These are phyloP conservation scores for Acleris sparsana DNA, from an alignment of 2,888 invertebrate genomes.

Conservation along the genomic window DNA sequence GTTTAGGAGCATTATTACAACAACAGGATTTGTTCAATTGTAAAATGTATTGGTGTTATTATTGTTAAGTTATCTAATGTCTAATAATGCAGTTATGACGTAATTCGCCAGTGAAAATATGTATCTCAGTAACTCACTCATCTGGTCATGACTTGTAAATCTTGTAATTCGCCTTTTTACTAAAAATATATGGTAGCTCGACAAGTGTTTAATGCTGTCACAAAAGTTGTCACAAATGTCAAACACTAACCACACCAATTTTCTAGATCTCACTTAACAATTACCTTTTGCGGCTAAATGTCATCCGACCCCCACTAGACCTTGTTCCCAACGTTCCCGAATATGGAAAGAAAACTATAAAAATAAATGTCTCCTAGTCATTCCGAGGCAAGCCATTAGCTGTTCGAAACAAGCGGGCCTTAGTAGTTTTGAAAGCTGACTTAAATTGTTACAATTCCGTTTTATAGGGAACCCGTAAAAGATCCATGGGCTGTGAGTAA, in stretches of 20 bases:
- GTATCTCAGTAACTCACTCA: no score
- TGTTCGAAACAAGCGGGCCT: conserved; percentile 5
- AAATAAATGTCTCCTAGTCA: conserved; percentile 37
- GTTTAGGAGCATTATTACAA: conserved; percentile 14
- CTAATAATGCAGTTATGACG: no score
- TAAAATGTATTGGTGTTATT: no score
- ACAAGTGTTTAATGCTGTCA: no score
- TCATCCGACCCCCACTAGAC: conserved; percentile 6
- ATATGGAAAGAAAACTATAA: conserved; percentile 40
- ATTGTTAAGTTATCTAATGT: no score
- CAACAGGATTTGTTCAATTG: neutral
- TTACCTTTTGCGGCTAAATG: conserved; percentile 30
- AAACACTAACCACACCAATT: conserved; percentile 11
- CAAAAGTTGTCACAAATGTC: no score
- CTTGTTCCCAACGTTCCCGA: conserved; percentile 35
- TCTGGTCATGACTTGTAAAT: no score
- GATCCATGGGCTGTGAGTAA: neutral
- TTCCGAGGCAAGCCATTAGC: conserved; percentile 20
- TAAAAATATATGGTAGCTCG: no score
- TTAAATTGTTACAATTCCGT: conserved; percentile 16
- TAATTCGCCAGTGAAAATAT: no score
- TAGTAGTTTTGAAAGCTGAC: conserved; percentile 22
- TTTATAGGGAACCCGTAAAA: neutral
- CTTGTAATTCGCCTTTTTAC: no score
- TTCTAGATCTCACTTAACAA: conserved; percentile 21